Evolutionary conservation across 1,140 invertebrate genomes (phyloP).

Genomic region (Ostrea edulis): DNA sequence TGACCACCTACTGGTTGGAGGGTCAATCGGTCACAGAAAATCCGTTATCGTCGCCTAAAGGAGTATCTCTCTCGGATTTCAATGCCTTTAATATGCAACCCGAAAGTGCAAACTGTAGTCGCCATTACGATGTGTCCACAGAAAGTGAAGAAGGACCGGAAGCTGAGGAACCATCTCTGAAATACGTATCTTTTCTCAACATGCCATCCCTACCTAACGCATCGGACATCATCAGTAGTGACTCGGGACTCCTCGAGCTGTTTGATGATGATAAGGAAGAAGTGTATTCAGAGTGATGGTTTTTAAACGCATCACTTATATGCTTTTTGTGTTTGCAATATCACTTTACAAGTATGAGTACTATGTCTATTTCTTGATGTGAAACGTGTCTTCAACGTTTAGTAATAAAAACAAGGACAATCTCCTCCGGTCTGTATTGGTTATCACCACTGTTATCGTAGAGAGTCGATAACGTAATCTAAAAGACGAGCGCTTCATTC

Average conservation of each 20-base stretch:
- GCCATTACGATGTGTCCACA: not conserved
- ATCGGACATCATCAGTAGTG: conserved; percentile 24
- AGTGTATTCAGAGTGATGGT: not conserved
- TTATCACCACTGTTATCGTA: no score
- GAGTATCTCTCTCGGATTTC: not conserved
- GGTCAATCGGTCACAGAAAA: conserved; percentile 42
- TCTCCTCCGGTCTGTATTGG: no score
- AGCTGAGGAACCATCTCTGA: not conserved
- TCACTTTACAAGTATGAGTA: no score
- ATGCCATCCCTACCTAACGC: conserved; percentile 29
- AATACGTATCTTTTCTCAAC: conserved; percentile 36
- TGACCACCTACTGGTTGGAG: conserved; percentile 63
- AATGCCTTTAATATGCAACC: conserved; percentile 22
- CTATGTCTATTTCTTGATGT: no score
- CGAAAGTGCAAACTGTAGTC: not conserved
- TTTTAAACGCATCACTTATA: no score
- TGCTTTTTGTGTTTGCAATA: no score
- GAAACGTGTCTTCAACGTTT: no score
- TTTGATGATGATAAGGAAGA: not conserved
- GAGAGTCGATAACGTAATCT: no score
- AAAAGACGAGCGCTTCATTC: no score
- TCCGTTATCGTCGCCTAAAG: not conserved
- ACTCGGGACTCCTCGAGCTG: not conserved
- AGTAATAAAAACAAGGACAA: no score
- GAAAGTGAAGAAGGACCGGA: not conserved